Evolutionary conservation across 1,140 invertebrate genomes (phyloP), one percentile per base, ranked within the genome.

Genomic region (Zaprionus ornatus): DNA sequence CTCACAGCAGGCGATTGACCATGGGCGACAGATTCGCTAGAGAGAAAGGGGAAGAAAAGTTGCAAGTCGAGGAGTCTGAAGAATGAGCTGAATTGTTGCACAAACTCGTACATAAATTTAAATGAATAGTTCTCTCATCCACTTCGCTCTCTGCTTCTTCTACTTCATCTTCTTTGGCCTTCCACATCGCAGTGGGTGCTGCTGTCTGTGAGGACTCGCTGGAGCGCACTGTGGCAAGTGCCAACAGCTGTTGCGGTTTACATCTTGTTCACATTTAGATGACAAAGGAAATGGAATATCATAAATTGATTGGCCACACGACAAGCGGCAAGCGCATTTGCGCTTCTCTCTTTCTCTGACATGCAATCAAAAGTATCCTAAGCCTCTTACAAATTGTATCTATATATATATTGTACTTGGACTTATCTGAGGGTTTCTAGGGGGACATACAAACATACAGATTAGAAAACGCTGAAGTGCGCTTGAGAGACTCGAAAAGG

Each of bases 221-320:
- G n/a, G 37, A 52, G 32, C 55, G 23, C 54, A 71, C 10, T 45
- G 63, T 35, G 54, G 29, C 40, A 67, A 74, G 19, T 68, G 71
- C 32, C 19, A 37, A 19, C 71, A 74, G 71, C 71, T 74, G 65
- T 50, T 74, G 57, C 19, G 65, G 71, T 13, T 62, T 61, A 68
- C 45, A 60, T 54, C 25, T 73, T 60, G 32, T 42, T 35, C 60
- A 64, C 42, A 52, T 57, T 50, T 25, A 21, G 60, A 63, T 63
- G 67, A 54, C 59, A 69, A 62, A 23, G 67, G 67, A 35, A 70
- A 69, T 35, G 19, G 35, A 37, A 69, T 55, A 70, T 42, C 23
- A 70, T 29, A 54, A 70, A 70, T 52, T 70, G 59, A 64, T 61
- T 62, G 25, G 29, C 27, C 17, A 48, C 19, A 35, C 32, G 17